Evolutionary conservation across 2,797 vertebrate species (phyloP).

Genomic region (Lemur catta): DNA sequence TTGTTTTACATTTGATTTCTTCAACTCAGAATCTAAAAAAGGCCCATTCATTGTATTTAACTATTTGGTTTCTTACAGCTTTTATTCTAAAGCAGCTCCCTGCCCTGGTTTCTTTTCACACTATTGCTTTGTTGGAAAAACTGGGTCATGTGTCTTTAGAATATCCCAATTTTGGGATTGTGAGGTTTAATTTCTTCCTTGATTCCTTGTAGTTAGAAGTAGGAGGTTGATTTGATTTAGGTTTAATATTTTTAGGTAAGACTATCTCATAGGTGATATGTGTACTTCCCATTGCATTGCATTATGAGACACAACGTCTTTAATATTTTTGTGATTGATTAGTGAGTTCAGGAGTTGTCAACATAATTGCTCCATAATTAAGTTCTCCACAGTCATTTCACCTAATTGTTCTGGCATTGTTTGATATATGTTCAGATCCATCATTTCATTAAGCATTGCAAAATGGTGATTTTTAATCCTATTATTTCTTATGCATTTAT

Average conservation of each 20-base stretch:
- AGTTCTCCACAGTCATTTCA: background rate
- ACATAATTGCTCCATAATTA: background rate
- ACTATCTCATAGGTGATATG: background rate
- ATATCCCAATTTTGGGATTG: conserved; percentile 16
- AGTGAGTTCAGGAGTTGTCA: conserved; percentile 7
- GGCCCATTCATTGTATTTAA: background rate
- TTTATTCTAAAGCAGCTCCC: background rate
- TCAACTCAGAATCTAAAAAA: background rate
- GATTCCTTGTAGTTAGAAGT: background rate
- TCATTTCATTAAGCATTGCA: conserved; percentile 16
- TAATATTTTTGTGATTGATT: background rate
- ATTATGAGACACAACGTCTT: background rate
- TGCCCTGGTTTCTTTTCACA: background rate
- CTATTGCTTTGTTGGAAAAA: conserved; percentile 51
- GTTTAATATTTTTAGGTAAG: conserved; percentile 29
- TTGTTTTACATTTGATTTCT: conserved; percentile 25
- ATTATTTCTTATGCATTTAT: conserved; percentile 13
- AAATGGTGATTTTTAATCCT: background rate
- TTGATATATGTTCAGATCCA: background rate
- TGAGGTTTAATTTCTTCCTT: background rate
- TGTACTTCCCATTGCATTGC: background rate
- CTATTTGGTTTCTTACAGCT: background rate
- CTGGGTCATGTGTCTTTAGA: conserved; percentile 52
- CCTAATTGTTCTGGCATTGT: background rate
- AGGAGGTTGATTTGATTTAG: background rate